Conservation (phyloP, 2,113 vertebrate genomes). For the Etheostoma cragini region DNA sequence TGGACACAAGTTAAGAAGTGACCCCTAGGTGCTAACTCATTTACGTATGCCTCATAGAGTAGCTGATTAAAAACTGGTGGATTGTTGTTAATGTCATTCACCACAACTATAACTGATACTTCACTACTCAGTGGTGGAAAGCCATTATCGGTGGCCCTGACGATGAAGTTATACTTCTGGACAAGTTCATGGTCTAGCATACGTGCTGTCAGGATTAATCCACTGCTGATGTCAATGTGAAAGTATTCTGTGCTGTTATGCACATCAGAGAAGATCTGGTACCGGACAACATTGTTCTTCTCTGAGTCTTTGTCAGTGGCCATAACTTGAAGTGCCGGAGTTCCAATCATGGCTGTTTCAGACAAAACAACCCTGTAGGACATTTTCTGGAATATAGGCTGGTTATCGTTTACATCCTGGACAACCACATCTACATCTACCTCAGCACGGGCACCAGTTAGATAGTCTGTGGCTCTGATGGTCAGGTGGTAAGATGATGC, state of each 20-base stretch:
- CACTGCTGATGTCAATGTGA: slow-evolving; percentile 95
- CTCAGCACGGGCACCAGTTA: slow-evolving; percentile 94
- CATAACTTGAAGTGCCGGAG: slow-evolving; percentile 93
- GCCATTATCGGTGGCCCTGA: slow-evolving; percentile 93
- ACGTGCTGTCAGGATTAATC: slow-evolving; percentile 94
- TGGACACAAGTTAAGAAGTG: slow-evolving; percentile 97
- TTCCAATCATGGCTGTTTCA: slow-evolving; percentile 95
- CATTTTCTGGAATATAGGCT: slow-evolving; percentile 89
- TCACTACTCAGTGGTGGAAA: slow-evolving; percentile 93
- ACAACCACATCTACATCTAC: slow-evolving; percentile 92
- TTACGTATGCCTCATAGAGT: slow-evolving; percentile 95
- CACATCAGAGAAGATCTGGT: slow-evolving; percentile 93
- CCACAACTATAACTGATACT: slow-evolving; percentile 88
- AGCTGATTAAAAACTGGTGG: slow-evolving; percentile 95
- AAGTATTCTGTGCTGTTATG: slow-evolving; percentile 96
- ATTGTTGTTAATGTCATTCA: slow-evolving; percentile 96
- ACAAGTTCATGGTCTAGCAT: slow-evolving; percentile 93
- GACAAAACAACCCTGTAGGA: slow-evolving; percentile 90
- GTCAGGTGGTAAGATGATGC: slow-evolving; percentile 88
- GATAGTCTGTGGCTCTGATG: slow-evolving; percentile 93
- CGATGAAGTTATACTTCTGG: slow-evolving; percentile 89
- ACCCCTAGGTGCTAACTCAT: slow-evolving; percentile 92
- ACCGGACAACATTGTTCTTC: slow-evolving; percentile 90
- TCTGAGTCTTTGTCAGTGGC: slow-evolving; percentile 92
- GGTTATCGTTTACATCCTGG: slow-evolving; percentile 94